phyloP scores from a whole-genome alignment of 1,140 invertebrate species.

The Sinonovacula constricta region DNA sequence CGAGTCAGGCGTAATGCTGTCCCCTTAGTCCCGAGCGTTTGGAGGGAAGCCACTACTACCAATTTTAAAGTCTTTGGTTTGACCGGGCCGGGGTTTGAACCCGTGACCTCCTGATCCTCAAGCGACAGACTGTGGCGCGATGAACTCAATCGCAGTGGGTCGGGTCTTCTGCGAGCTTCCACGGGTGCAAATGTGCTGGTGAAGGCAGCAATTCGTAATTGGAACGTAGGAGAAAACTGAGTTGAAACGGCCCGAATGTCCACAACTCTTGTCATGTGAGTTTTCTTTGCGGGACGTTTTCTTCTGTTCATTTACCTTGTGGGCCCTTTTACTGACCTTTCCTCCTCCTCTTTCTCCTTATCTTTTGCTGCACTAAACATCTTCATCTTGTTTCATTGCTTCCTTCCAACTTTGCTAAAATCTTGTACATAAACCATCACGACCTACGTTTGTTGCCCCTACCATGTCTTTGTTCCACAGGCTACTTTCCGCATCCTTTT shows the following conservation, averaged over 20 bases:
- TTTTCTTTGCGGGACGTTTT: slow-evolving; percentile 27
- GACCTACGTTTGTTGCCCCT: background rate
- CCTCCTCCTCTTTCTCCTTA: background rate
- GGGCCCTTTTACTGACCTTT: slow-evolving; percentile 9
- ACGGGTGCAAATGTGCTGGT: slow-evolving; percentile 25
- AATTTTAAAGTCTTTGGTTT: no score
- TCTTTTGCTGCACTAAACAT: slow-evolving; percentile 9
- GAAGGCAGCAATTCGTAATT: slow-evolving; percentile 27
- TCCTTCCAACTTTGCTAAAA: background rate
- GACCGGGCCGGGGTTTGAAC: no score
- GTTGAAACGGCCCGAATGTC: slow-evolving; percentile 26
- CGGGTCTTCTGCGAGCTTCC: slow-evolving; percentile 24
- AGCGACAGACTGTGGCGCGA: no score
- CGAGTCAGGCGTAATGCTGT: no score
- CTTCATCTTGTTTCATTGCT: background rate
- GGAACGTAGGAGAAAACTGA: slow-evolving; percentile 41
- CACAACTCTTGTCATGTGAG: slow-evolving; percentile 43
- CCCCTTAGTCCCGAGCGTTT: no score
- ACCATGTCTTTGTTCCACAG: background rate
- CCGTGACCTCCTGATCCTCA: no score
- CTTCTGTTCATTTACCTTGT: slow-evolving; percentile 8
- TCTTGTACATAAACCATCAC: background rate
- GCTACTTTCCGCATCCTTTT: background rate
- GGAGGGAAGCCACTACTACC: no score
- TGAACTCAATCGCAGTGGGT: no score